phyloP scores from a whole-genome alignment of 2,888 invertebrate genomes.

The Platerodrilus igneus region DNA sequence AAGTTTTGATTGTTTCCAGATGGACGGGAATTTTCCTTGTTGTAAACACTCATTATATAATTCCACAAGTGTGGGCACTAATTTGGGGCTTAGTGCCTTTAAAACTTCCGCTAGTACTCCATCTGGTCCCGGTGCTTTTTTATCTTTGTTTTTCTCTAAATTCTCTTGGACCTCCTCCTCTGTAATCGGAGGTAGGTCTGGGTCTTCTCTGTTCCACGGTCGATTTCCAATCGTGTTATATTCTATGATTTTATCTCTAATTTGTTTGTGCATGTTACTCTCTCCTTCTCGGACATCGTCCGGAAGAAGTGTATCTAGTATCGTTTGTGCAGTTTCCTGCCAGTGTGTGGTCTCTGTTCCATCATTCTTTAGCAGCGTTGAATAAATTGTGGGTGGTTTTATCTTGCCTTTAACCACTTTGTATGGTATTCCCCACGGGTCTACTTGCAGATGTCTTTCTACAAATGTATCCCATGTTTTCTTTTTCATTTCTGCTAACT shows the following conservation, averaged over 20 bases:
- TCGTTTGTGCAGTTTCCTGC: constrained; percentile 9
- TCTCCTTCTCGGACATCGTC: constrained; percentile 9
- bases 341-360: constrained; percentile 9
- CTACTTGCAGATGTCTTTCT: too few species aligned
- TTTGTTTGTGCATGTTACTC: background rate
- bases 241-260: constrained; percentile 1
- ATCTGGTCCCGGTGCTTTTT: constrained; percentile 14
- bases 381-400: constrained; percentile 6
- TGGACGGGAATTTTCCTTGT: constrained; percentile 10
- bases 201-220: too few species aligned
- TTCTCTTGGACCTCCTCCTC: background rate
- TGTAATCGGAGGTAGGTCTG: background rate
- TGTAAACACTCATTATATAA: constrained; percentile 19
- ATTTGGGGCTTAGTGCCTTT: background rate
- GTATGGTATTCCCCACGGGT: background rate
- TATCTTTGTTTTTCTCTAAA: background rate
- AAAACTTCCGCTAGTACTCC: constrained; percentile 9
- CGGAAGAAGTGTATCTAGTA: constrained; percentile 14
- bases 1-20: constrained; percentile 13
- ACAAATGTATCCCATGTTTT: too few species aligned
- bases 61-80: background rate
- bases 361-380: constrained; percentile 6
- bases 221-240: too few species aligned
- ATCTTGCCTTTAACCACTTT: constrained; percentile 6
- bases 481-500: too few species aligned